Conservation (phyloP, 2,888 invertebrate genomes). For the Coelopa pilipes region DNA sequence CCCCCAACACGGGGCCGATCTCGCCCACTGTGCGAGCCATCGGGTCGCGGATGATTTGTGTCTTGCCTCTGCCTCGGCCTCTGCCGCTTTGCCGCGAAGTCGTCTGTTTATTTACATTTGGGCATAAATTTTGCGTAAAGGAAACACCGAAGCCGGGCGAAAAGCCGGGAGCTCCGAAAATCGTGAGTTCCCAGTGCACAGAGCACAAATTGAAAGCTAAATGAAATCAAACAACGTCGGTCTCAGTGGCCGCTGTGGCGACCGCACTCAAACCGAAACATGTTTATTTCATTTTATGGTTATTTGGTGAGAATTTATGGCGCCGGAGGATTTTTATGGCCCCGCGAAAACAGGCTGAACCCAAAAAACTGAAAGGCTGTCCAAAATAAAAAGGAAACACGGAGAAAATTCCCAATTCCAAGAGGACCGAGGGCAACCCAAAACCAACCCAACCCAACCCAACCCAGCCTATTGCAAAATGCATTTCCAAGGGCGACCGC, state of each 20-base stretch:
- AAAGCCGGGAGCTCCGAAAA: not conserved
- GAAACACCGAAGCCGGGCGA: not conserved
- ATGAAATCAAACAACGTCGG: too few relatives aligned
- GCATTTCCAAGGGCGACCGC: too few relatives aligned
- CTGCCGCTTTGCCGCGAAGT: not conserved
- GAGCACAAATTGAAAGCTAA: not conserved
- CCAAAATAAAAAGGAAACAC: not conserved
- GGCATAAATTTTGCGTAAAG: not conserved
- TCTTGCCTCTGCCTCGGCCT: not conserved
- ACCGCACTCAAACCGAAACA: too few relatives aligned
- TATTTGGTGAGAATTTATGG: constrained; percentile 10
- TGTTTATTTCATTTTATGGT: too few relatives aligned
- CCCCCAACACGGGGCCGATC: constrained; percentile 45
- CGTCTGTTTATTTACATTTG: constrained; percentile 31
- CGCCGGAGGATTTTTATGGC: not conserved
- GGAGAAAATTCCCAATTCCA: not conserved
- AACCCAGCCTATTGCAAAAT: too few relatives aligned
- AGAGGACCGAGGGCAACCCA: too few relatives aligned
- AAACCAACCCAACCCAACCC: too few relatives aligned
- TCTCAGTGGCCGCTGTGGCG: too few relatives aligned
- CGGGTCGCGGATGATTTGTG: constrained; percentile 16
- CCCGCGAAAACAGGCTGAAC: not conserved
- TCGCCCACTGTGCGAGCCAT: constrained; percentile 35
- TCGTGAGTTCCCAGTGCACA: not conserved
- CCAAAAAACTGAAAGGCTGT: not conserved